phyloP scores from a whole-genome alignment of 2,888 invertebrate genomes.

The Tridacna crocea region DNA sequence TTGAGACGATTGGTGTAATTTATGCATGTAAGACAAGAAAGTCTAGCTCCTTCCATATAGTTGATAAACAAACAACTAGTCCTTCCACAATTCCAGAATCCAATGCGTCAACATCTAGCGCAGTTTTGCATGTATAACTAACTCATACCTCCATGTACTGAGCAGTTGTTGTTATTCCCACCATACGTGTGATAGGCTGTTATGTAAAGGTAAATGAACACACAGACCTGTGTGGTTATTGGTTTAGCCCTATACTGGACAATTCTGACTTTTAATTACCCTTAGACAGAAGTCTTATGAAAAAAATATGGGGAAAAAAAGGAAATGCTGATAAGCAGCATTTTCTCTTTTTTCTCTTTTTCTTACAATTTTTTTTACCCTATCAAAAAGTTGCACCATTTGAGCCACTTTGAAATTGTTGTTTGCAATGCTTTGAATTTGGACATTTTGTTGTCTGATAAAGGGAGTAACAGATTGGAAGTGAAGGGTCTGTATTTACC shows the following conservation, averaged over 20 bases:
- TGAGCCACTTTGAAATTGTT: too few species aligned
- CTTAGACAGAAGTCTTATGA: background rate
- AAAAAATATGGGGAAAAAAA: background rate
- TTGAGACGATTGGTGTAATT: conserved; percentile 71
- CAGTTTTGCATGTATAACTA: conserved; percentile 49
- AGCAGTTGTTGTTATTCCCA: background rate
- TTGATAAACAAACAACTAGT: conserved; percentile 66
- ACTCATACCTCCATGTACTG: background rate
- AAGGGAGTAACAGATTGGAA: too few species aligned
- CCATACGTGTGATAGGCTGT: background rate
- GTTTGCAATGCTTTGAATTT: too few species aligned
- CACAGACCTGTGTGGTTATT: background rate
- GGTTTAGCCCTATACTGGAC: background rate
- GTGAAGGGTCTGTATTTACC: too few species aligned
- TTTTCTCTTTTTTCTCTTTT: too few species aligned
- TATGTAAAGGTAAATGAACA: background rate
- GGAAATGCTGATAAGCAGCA: background rate
- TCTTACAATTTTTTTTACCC: too few species aligned
- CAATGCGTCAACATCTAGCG: conserved; percentile 37
- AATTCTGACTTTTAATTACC: background rate
- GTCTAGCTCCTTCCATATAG: conserved; percentile 70
- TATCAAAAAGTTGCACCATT: too few species aligned
- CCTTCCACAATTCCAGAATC: conserved; percentile 27
- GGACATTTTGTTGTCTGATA: too few species aligned
- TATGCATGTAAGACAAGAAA: conserved; percentile 64